Base-by-base conservation (phyloP, 2,113 vertebrate species). In the Platichthys stellatus region DNA sequence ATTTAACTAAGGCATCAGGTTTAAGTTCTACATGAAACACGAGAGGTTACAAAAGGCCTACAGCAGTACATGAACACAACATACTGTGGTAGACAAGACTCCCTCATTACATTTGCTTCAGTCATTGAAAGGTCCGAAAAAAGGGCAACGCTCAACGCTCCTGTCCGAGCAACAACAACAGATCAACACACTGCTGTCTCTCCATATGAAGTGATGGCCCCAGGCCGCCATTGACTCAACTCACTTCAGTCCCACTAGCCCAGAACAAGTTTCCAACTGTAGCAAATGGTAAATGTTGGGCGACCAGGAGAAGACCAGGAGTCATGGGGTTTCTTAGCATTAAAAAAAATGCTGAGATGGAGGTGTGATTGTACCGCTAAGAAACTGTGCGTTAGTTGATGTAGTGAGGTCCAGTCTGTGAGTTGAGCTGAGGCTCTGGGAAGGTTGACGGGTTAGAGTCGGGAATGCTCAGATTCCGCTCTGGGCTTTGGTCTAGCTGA, bases 321-420 rank as follows among this genome's bases (percentile, higher is more conserved):
- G 61, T 72, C 21, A 72, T 67, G 53, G 51, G 31, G 24, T 66
- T 67, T 72, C 23, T 65, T 24, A 24, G 53, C 26, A 47, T 65
- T 74, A 47, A 26, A 56, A 51, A 28, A 65, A 45, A 51, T 51
- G 18, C 59, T 69, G 26, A 76, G 24, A 59, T 74, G 31, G n/a
- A 8, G 17, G 20, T 18, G 63, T 24, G 31, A 9, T 35, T 38
- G 61, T 74, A 20, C 43, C 6, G 12, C 26, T 57, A 38, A 49
- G 17, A 23, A 28, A 58, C 47, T 76, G 54, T 64, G 74, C 60
- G 20, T 91, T 83, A 94, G 88, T 93, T 90, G 90, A 95, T 95
- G 90, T 91, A 93, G 88, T 95, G 93, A 90, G 88, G 87, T 86
- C 65, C 72, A 4, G 95, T 95, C 83, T 94, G 94, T 28, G 96